Evolutionary conservation across 2,888 invertebrate species (phyloP).

Genomic region (Drosophila buzzatii): DNA sequence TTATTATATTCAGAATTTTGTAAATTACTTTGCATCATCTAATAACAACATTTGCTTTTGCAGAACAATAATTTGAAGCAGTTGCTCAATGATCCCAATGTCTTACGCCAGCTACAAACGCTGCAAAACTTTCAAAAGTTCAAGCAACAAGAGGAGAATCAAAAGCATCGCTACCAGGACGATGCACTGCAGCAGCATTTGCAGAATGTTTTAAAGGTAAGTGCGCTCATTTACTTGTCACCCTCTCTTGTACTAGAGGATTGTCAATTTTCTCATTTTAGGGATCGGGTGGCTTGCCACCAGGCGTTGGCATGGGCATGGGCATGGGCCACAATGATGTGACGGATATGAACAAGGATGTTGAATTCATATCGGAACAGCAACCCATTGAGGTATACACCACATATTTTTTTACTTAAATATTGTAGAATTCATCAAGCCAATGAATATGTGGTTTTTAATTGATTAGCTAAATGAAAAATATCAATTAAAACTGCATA

Average conservation of each 20-base stretch:
- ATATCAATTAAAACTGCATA: conserved; percentile 5
- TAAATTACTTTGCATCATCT: background rate
- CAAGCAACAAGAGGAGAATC: conserved; percentile 88
- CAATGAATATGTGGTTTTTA: conserved; percentile 4
- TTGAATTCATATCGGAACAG: conserved; percentile 88
- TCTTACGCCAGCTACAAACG: conserved; percentile 95
- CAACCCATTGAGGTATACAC: conserved; percentile 85
- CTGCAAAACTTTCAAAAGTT: conserved; percentile 87
- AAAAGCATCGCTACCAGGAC: conserved; percentile 90
- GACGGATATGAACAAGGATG: conserved; percentile 87
- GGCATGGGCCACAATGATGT: conserved; percentile 62
- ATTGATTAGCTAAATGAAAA: background rate
- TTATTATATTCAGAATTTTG: background rate
- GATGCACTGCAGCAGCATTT: conserved; percentile 91
- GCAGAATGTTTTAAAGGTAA: conserved; percentile 90
- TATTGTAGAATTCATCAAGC: conserved; percentile 15
- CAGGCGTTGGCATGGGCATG: conserved; percentile 79
- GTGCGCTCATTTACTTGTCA: background rate
- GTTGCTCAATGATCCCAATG: conserved; percentile 92
- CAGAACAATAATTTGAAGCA: conserved; percentile 85
- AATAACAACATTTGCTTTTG: conserved; percentile 37
- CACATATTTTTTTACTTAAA: background rate
- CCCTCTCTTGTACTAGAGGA: background rate
- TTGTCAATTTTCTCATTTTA: conserved; percentile 19
- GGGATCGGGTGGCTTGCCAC: conserved; percentile 85